Conservation (phyloP, 2,113 vertebrate species). For the Rhineura floridana region DNA sequence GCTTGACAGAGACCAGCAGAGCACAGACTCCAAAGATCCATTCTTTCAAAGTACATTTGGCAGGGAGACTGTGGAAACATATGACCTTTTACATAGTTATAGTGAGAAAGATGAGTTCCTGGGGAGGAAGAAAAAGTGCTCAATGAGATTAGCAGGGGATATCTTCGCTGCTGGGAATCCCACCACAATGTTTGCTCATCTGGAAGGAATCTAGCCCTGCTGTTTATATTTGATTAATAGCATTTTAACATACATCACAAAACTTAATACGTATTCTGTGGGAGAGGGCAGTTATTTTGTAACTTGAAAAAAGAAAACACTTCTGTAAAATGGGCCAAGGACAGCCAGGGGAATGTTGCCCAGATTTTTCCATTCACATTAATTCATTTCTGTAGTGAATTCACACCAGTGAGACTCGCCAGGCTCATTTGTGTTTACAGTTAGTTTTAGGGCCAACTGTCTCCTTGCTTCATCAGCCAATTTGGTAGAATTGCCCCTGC, state of each 20-base stretch:
- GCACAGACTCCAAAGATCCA: slow-evolving; percentile 28
- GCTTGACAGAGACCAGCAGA: slow-evolving; percentile 17
- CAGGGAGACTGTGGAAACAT: slow-evolving; percentile 53
- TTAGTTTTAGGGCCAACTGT: not conserved
- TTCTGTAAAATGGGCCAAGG: slow-evolving; percentile 32
- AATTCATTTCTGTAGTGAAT: slow-evolving; percentile 31
- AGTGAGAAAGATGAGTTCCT: slow-evolving; percentile 54
- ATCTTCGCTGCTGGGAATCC: slow-evolving; percentile 36
- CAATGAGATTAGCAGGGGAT: slow-evolving; percentile 50
- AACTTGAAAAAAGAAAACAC: slow-evolving; percentile 7
- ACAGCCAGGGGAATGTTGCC: not conserved
- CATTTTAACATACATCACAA: slow-evolving; percentile 39
- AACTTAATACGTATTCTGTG: slow-evolving; percentile 46
- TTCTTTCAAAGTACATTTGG: slow-evolving; percentile 54
- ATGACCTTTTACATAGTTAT: slow-evolving; percentile 60
- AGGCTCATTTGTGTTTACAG: not conserved
- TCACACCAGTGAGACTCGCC: not conserved
- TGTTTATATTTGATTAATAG: slow-evolving; percentile 36
- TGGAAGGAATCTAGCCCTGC: slow-evolving; percentile 62
- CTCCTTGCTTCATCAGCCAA: not conserved
- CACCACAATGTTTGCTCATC: slow-evolving; percentile 54
- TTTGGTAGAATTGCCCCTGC: not conserved
- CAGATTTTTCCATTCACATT: slow-evolving; percentile 28
- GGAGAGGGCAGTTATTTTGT: slow-evolving; percentile 38
- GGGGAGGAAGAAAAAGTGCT: slow-evolving; percentile 54